Evolutionary conservation across 1,140 invertebrate genomes (phyloP), one percentile per base, ranked within the genome.

Genomic region (Drosophila eugracilis): DNA sequence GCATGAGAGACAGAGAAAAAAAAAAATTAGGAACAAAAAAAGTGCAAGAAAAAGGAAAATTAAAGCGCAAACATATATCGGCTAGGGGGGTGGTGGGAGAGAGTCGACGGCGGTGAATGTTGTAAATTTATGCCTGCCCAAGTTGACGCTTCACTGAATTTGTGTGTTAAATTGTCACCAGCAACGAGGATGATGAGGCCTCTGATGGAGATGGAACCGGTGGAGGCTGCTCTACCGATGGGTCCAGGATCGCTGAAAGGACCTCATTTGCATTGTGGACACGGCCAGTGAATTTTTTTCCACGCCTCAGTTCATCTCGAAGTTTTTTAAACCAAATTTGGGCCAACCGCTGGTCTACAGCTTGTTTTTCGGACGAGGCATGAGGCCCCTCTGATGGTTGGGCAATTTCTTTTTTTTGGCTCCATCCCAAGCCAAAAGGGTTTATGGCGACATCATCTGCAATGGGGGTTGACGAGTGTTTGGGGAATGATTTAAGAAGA

Each of bases 251-350:
- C 70, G 79, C 42, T 75, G 75, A 84, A 78, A 84, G 79, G 41
- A 81, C 73, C 75, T 86, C 83, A 86, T 86, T 86, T 86, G 83
- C 81, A 86, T 88, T 81, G 73, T 77, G 59, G 77, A 76, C 59
- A 86, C 77, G 83, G 77, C 45, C 69, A 65, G 44, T 70, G 62
- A 77, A 81, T 88, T 81, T 70, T 70, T 57, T 36, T 44, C 54
- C 65, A 73, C 55, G 81, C 81, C 73, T 71, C 72, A 72, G 41
- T 84, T 62, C 70, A 62, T 83, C 52, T 52, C 41, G 57, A 57
- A 53, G 59, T 66, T 63, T 52, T 52, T 65, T 57, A 58, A 69
- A 55, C 22, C 22, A 71, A 84, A 75, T 83, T 83, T 65, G 74
- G 69, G 41, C 5, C 49, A 58, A 41, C 34, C 66, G 39, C 34